Percentiles rank a stretch among this genome's conserved stretches.
phyloP scores from a whole-genome alignment of 2,113 vertebrate species.

The Rhinoptilus africanus region DNA sequence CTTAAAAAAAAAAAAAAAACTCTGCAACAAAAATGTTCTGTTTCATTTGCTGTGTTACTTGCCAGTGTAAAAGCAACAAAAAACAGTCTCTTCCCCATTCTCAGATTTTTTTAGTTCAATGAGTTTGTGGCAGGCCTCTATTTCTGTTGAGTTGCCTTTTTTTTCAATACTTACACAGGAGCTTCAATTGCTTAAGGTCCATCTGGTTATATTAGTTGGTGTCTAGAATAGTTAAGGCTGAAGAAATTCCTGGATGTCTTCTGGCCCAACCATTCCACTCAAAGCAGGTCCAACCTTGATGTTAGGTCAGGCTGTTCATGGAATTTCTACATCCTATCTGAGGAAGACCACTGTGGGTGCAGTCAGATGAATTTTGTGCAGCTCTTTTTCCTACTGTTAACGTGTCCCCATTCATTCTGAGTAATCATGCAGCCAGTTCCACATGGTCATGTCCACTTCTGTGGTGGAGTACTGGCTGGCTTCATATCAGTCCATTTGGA shows the following conservation, averaged over 20 bases:
- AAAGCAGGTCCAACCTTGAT: neutral
- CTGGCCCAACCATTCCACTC: neutral
- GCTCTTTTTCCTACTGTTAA: neutral
- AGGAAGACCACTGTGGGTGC: neutral
- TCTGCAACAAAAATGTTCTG: neutral
- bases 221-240: neutral
- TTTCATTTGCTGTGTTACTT: neutral
- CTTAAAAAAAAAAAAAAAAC: neutral
- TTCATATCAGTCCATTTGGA: neutral
- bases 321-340: neutral
- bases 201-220: neutral
- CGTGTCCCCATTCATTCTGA: fast-evolving
- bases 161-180: neutral
- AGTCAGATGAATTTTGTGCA: neutral
- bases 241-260: neutral
- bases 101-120: neutral
- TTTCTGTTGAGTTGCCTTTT: neutral
- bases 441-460: neutral
- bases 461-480: neutral
- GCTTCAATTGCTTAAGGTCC: neutral
- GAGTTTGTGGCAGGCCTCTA: neutral
- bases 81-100: neutral
- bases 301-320: neutral
- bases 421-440: neutral
- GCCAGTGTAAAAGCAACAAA: neutral